These are phyloP conservation scores for Hartigia nigra DNA, from an alignment of 2,888 invertebrate species.

Conservation along the genomic window DNA sequence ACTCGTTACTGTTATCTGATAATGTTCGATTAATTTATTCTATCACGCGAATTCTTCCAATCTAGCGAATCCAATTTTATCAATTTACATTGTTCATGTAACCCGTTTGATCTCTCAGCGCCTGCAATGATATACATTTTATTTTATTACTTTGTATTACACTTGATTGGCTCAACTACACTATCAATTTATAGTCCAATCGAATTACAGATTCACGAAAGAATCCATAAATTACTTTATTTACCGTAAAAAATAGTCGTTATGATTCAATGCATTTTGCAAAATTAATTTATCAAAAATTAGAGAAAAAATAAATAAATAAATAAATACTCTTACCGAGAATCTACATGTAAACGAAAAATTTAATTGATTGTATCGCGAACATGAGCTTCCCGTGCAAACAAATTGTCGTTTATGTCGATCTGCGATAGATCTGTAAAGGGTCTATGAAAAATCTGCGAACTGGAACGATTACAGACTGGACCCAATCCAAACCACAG, in stretches of 20 bases:
- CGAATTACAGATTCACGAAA: not conserved
- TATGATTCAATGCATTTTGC: not conserved
- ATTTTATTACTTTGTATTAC: not conserved
- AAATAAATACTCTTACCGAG: no score
- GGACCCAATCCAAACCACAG: no score
- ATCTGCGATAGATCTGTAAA: no score
- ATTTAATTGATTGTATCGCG: not conserved
- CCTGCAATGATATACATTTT: not conserved
- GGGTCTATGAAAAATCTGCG: no score
- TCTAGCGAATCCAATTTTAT: not conserved
- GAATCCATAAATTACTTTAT: not conserved
- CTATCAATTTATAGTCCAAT: not conserved
- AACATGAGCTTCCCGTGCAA: not conserved
- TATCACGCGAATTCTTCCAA: not conserved
- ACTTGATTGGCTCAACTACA: not conserved
- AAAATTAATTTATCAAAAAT: no score
- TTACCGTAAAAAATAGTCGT: not conserved
- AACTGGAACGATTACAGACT: no score
- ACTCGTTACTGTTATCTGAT: not conserved
- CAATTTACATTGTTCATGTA: not conserved
- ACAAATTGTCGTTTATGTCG: no score
- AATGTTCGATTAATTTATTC: not conserved
- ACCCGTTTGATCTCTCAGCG: not conserved
- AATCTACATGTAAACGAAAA: not conserved
- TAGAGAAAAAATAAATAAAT: no score